Evolutionary conservation across 1,140 invertebrate genomes (phyloP).

Genomic region (Archegozetes longisetosus): DNA sequence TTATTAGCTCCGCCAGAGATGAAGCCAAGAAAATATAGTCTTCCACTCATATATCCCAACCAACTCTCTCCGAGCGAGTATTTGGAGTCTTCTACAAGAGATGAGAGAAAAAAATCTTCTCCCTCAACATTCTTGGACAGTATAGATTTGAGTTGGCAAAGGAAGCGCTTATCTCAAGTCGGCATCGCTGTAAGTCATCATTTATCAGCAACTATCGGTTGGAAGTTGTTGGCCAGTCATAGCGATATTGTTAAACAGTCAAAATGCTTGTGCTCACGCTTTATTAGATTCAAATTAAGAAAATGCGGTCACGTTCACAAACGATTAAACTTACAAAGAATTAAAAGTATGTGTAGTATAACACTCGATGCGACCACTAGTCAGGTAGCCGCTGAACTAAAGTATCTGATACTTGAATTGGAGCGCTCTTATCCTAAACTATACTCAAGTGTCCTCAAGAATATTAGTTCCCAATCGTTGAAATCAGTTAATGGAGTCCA

Average conservation of each 20-base stretch:
- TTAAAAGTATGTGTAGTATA: slow-evolving; percentile 33
- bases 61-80: background rate
- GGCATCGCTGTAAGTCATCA: slow-evolving; percentile 1
- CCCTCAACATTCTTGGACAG: background rate
- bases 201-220: slow-evolving; percentile 5
- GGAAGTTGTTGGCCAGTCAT: background rate
- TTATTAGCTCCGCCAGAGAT: background rate
- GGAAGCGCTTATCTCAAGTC: background rate
- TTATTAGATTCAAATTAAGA: slow-evolving; percentile 44
- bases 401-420: slow-evolving; percentile 11
- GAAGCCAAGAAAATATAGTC: background rate
- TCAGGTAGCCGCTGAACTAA: slow-evolving; percentile 11
- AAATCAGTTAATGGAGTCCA: slow-evolving; percentile 38
- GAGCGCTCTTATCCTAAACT: slow-evolving; percentile 34
- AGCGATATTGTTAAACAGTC: slow-evolving; percentile 30
- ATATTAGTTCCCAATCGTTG: slow-evolving; percentile 29
- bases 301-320: slow-evolving; percentile 45
- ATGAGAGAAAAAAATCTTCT: background rate
- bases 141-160: background rate
- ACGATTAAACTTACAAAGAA: slow-evolving; percentile 47
- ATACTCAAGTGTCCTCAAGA: slow-evolving; percentile 40
- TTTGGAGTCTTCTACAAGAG: background rate
- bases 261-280: slow-evolving; percentile 42
- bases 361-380: slow-evolving; percentile 21
- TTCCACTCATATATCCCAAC: background rate